phyloP scores from a whole-genome alignment of 2,888 invertebrate genomes.

The Agrochola lychnidis region DNA sequence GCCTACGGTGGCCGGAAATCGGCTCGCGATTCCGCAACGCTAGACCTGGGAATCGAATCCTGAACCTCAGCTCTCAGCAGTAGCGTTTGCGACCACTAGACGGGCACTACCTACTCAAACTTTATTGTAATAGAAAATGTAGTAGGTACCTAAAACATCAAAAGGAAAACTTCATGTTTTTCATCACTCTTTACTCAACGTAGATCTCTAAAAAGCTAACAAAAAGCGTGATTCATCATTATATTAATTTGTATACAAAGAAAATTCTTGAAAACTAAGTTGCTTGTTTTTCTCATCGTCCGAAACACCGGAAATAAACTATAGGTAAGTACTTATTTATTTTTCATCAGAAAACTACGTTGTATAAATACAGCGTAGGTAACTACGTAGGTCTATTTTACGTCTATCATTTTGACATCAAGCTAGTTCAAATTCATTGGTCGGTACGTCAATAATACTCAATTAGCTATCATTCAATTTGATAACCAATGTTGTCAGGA shows the following conservation, averaged over 20 bases:
- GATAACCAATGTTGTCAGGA: slow-evolving; percentile 35
- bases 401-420: slow-evolving; percentile 29
- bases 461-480: slow-evolving; percentile 60
- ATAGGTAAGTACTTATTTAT: fast-evolving
- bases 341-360: background rate
- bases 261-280: background rate
- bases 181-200: background rate
- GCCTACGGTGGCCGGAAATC: too few relatives aligned
- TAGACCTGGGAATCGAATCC: too few relatives aligned
- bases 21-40: too few relatives aligned
- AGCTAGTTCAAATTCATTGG: slow-evolving; percentile 39
- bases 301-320: slow-evolving; percentile 1
- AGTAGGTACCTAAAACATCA: too few relatives aligned
- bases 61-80: too few relatives aligned
- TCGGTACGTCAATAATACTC: slow-evolving; percentile 45
- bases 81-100: too few relatives aligned
- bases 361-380: background rate
- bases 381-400: background rate
- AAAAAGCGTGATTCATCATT: background rate
- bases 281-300: background rate
- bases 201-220: background rate
- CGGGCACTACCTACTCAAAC: too few relatives aligned
- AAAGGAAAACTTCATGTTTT: background rate
- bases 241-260: background rate
- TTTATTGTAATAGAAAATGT: too few relatives aligned